Evolutionary conservation across 1,140 invertebrate genomes (phyloP), one percentile per base, ranked within the genome.

Genomic region (Drosophila prosaltans): DNA sequence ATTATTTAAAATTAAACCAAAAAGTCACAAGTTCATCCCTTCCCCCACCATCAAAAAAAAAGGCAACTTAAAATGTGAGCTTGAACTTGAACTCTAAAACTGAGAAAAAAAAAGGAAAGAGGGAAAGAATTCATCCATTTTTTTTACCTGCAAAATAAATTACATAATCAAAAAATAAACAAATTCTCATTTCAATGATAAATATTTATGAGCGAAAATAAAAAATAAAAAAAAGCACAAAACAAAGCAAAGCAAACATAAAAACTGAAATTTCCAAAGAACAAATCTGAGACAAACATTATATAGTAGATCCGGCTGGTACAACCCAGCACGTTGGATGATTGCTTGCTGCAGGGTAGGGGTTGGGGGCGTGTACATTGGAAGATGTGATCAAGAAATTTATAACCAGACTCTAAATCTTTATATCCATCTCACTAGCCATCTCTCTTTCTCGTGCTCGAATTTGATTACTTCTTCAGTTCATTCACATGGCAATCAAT

Each of bases 181-280:
- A n/a, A 55, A 86, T 89, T 89, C 80, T 80, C 83, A 88, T 51
- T 51, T 51, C 45, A 51, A 26, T 51, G 45, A 51, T 51, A 51
- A 51, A 51, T 88, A 88, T 88, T 80, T 48, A 89, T 89, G 80
- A 88, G 84, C 84, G 80, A 80, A 83, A 88, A 86, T 78, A 86
- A 85, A 83, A 85, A 80, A 83, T 16, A 65, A 43, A 59, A 74
- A 51, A 54, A 78, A 57, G 8, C 45, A 51, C 16, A 21, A 48
- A 6, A 48, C 16, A 51, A 26, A 51, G 9, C 45, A 51, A 51
- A 26, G 16, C 45, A 51, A 65, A 65, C 40, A 77, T 69, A 77
- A 73, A 36, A 78, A 74, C 62, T 72, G 48, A 79, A 86, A 74
- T 78, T 70, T 65, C 70, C 70, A 62, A 72, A 85, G 80, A 82